Conservation (phyloP, 2,888 invertebrate genomes). For the Atrina japonica region DNA sequence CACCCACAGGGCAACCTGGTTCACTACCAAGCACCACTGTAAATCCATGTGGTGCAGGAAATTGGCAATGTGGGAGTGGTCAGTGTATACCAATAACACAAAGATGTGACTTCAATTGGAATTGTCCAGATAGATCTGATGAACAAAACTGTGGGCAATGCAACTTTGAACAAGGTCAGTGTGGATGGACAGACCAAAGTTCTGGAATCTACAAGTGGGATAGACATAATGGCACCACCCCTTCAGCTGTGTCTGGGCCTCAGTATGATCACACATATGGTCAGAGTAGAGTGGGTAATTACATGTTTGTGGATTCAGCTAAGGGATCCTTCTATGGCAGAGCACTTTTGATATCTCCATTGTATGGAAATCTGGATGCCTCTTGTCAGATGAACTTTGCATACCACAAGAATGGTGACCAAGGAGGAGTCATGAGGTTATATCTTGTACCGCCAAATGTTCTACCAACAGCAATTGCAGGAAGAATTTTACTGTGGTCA, state of each 20-base stretch:
- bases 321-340: slow-evolving; percentile 60
- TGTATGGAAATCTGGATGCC: slow-evolving; percentile 61
- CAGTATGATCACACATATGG: slow-evolving; percentile 71
- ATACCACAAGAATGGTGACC: slow-evolving; percentile 58
- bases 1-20: slow-evolving; percentile 58
- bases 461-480: slow-evolving; percentile 44
- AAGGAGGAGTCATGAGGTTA: slow-evolving; percentile 55
- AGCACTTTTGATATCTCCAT: slow-evolving; percentile 65
- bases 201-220: slow-evolving; percentile 66
- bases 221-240: slow-evolving; percentile 63
- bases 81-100: slow-evolving; percentile 64
- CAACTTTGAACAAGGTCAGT: slow-evolving; percentile 67
- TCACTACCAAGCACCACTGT: slow-evolving; percentile 45
- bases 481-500: slow-evolving; percentile 65
- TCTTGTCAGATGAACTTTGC: slow-evolving; percentile 68
- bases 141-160: slow-evolving; percentile 71
- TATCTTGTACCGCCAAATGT: slow-evolving; percentile 59
- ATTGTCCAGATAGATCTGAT: slow-evolving; percentile 72
- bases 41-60: slow-evolving; percentile 65
- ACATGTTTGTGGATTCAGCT: slow-evolving; percentile 71
- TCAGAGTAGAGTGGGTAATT: slow-evolving; percentile 61
- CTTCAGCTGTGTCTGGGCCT: slow-evolving; percentile 65
- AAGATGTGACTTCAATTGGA: slow-evolving; percentile 70
- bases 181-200: slow-evolving; percentile 73
- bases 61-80: slow-evolving; percentile 62